phyloP scores from a whole-genome alignment of 2,797 vertebrate species.

The Amphiprion clarkii region DNA sequence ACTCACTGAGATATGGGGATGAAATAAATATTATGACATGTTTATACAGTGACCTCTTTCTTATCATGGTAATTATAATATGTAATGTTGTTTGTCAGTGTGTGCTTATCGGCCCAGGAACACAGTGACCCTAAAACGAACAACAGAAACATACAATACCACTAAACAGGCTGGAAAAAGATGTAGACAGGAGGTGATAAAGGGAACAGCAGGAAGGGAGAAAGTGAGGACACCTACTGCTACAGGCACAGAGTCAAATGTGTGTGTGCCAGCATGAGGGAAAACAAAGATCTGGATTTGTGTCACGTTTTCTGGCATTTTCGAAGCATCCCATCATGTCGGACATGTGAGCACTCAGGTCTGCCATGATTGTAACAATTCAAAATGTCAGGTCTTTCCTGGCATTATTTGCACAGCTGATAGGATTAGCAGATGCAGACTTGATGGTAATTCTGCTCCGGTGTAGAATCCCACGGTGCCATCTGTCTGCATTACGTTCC shows the following conservation, averaged over 20 bases:
- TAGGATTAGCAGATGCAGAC: constrained; percentile 33
- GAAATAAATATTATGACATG: constrained; percentile 70
- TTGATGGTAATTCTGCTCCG: constrained; percentile 29
- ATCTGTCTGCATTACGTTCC: constrained; percentile 17
- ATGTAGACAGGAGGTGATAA: constrained; percentile 42
- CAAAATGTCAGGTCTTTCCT: background rate
- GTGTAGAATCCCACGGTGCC: constrained; percentile 15
- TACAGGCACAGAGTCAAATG: constrained; percentile 48
- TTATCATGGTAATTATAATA: constrained; percentile 62
- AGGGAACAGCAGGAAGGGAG: constrained; percentile 28
- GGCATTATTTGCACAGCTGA: constrained; percentile 19
- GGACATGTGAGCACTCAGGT: constrained; percentile 4
- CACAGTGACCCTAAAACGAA: constrained; percentile 50
- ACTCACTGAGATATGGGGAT: constrained; percentile 51
- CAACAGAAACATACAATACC: constrained; percentile 35
- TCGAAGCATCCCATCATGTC: background rate
- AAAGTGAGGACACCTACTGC: constrained; percentile 60
- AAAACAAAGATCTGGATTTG: constrained; percentile 14
- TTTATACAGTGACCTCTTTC: constrained; percentile 12
- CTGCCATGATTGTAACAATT: constrained; percentile 2
- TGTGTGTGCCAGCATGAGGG: background rate
- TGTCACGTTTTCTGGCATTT: constrained; percentile 13
- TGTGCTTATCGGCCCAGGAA: constrained; percentile 52
- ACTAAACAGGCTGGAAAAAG: constrained; percentile 34
- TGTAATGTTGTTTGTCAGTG: constrained; percentile 38